Evolutionary conservation across 2,113 vertebrate genomes (phyloP), one percentile per base, ranked within the genome.

Genomic region (Oenanthe oenanthe): DNA sequence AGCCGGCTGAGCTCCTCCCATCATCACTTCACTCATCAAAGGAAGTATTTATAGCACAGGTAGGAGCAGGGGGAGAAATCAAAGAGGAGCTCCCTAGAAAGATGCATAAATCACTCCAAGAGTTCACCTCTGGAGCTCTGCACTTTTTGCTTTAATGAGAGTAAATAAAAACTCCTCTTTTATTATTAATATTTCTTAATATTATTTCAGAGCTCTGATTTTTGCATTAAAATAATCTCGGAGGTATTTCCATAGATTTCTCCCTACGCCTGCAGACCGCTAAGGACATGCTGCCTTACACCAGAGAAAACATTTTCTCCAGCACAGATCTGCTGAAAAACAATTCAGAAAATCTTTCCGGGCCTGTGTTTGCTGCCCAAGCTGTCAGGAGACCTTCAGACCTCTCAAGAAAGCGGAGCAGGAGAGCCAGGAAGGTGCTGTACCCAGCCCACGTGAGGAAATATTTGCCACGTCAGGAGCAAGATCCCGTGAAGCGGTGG

Each of bases 11-110:
- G 92, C 96, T 91, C 96, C 96, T 97, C 96, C 96, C 95, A 92
- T 47, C 82, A 32, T 38, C 88, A 34, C 68, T 96, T 95, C 96
- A 93, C 96, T 96, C 95, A 92, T 96, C 95, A 93, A 95, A 95
- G 91, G n/a, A 38, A 76, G 96, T 96, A 97, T 96, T 97, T 97
- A 97, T 97, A 97, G 96, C 94, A 93, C 92, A 90, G 96, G 94
- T 94, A 94, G 88, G 92, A 89, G 81, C 34, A 57, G 58, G 72
- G 90, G 81, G 56, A 91, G 83, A 88, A 95, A 96, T 93, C 91
- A 83, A 93, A 93, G 93, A 78, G 38, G 75, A 93, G 91, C 95
- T 95, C 82, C 94, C 94, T 89, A 93, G 92, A 88, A 95, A 92
- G 91, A 67, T 1, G 10, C 92, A 93, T 96, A 94, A 97, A 97